Conservation (phyloP, 2,797 vertebrate genomes). For the Muscicapa striata region DNA sequence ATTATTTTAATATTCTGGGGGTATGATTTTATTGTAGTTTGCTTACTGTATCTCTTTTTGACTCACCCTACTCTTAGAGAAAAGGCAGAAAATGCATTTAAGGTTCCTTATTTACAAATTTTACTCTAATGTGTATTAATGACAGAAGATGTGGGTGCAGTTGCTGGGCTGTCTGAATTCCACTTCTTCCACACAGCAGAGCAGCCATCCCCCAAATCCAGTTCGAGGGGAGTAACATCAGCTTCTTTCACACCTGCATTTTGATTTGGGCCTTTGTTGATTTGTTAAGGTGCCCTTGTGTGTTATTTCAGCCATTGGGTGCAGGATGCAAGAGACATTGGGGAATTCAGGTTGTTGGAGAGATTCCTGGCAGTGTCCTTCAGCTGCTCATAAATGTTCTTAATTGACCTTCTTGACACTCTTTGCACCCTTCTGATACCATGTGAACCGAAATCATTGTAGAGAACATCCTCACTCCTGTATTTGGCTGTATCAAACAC, state of each 20-base stretch:
- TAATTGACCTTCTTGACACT: not conserved
- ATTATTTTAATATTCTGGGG: not conserved
- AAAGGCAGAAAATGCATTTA: not conserved
- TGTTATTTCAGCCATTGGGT: not conserved
- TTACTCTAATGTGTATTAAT: not conserved
- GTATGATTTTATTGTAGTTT: not conserved
- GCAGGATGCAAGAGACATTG: not conserved
- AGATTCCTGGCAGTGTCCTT: not conserved
- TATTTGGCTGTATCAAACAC: not conserved
- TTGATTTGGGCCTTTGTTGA: not conserved
- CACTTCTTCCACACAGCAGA: not conserved
- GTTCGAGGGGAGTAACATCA: not conserved
- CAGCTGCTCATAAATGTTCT: not conserved
- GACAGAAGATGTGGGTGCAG: not conserved
- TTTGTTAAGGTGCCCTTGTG: not conserved
- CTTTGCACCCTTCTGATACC: not conserved
- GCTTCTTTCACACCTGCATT: rapidly evolving
- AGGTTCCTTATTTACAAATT: not conserved
- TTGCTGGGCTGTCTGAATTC: not conserved
- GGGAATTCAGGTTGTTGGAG: not conserved
- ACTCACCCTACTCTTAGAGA: not conserved
- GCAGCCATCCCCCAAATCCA: not conserved
- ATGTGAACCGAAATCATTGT: not conserved
- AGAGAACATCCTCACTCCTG: not conserved
- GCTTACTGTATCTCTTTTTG: not conserved